Base-by-base conservation (phyloP, 1,140 invertebrate species). In the Drosophila arizonae region DNA sequence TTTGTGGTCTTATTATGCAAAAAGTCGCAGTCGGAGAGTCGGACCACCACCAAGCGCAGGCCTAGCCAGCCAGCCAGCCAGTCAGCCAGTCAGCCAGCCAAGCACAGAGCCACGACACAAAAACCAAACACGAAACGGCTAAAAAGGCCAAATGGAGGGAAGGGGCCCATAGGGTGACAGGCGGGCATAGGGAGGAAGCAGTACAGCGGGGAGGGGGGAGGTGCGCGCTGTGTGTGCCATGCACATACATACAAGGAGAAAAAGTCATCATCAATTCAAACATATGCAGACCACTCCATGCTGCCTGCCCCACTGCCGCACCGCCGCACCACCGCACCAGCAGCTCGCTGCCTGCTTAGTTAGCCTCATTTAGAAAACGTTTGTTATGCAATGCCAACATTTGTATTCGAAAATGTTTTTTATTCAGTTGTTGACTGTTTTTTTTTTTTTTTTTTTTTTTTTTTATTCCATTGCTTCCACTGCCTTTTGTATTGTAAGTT, bases 351-450 rank as follows among this genome's bases (percentile, higher is more conserved):
- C 69, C 79, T 84, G 87, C 87, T 90, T 90, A 90, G 88, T 90
- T 90, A 90, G 88, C 87, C 88, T 90, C 88, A 90, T 90, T 90
- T 90, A 90, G 82, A 88, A 88, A 90, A 90, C 88, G 88, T 90
- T 90, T 90, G 88, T 90, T 90, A 90, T 90, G 88, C 87, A 90
- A 90, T 90, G 88, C 88, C 88, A 90, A 88, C 88, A 90, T 90
- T 90, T 90, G 82, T 89, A 85, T 89, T 89, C 85, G 85, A 89
- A 89, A 89, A 89, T 90, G 85, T 89, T 89, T 89, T 89, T 89
- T 89, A 84, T 88, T 89, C 85, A 85, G 84, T 89, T 88, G 80
- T 81, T 80, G 80, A 89, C 85, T 86, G 78, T 87, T 85, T 79
- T 80, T 72, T 69, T 68, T 57, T 48, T 51, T 17, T 17, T 17